phyloP scores from a whole-genome alignment of 2,797 vertebrate species.

The Acanthornis magna region DNA sequence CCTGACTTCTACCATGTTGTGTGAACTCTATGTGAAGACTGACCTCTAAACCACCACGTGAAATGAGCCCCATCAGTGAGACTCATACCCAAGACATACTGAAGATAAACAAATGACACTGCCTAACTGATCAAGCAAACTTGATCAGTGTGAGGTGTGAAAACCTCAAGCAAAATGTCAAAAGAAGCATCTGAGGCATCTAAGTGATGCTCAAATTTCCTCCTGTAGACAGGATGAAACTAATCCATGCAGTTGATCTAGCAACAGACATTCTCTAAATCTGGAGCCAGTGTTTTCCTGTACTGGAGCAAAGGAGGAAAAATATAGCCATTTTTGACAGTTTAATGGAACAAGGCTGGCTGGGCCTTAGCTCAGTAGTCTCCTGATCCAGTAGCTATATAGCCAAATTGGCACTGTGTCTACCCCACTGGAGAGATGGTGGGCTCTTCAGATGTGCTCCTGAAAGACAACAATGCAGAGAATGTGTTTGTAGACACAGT shows the following conservation, averaged over 20 bases:
- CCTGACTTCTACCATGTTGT: background rate
- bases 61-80: background rate
- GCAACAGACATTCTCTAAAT: background rate
- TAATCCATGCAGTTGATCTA: background rate
- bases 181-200: background rate
- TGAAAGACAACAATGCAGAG: background rate
- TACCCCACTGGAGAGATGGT: background rate
- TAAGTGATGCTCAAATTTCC: background rate
- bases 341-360: background rate
- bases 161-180: background rate
- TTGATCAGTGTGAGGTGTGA: too few relatives aligned
- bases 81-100: background rate
- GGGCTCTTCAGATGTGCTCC: background rate
- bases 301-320: background rate
- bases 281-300: background rate
- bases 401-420: background rate
- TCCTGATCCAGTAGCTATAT: background rate
- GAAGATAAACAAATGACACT: constrained; percentile 3
- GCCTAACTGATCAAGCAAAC: background rate
- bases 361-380: background rate
- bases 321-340: background rate
- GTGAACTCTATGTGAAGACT: background rate
- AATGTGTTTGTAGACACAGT: background rate
- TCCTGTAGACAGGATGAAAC: background rate
- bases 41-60: background rate